Evolutionary conservation across 2,113 vertebrate species (phyloP), one percentile per base, ranked within the genome.

Genomic region (Anoura caudifer): DNA sequence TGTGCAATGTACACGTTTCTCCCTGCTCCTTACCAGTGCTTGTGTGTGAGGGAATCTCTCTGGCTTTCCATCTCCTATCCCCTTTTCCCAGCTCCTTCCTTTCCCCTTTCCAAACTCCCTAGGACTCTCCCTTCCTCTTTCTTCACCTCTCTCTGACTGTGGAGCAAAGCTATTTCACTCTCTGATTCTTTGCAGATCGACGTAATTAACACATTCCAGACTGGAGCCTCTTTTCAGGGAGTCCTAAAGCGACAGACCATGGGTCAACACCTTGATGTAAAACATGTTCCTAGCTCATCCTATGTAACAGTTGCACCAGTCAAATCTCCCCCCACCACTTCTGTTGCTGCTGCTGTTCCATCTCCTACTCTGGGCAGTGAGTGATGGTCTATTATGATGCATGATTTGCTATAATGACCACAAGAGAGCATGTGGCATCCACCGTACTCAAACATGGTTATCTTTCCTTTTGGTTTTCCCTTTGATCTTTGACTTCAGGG

Each of bases 181-280:
- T 99, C 98, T 99, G 99, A 98, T 99, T 99, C 99, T 99, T 99
- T 99, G 97, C 99, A 99, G 99, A 99, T 99, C 99, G 99, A 99
- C 98, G 99, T 99, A 99, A 99, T 99, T 99, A 99, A 99, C 99
- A 99, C 99, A 99, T 99, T 99, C 99, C 99, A 99, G 99, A 99
- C 99, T 98, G 99, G 99, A 98, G 99, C 99, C 93, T 99, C 99
- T 98, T 97, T 98, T 98, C 99, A 99, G 92, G 99, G 99, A 97
- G 99, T 99, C 97, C 98, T 99, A 99, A 99, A 99, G 98, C 99
- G 99, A 98, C 99, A 99, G 99, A 99, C 99, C 98, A 98, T 99
- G 99, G 99, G 99, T 99, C 99, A 99, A 97, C 99, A 99, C 98
- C 99, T 99, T 99, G 99, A 99, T 97, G 98, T 99, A 99, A 99